Base-by-base conservation (phyloP, 2,113 vertebrate genomes). In the Climacteris rufus region DNA sequence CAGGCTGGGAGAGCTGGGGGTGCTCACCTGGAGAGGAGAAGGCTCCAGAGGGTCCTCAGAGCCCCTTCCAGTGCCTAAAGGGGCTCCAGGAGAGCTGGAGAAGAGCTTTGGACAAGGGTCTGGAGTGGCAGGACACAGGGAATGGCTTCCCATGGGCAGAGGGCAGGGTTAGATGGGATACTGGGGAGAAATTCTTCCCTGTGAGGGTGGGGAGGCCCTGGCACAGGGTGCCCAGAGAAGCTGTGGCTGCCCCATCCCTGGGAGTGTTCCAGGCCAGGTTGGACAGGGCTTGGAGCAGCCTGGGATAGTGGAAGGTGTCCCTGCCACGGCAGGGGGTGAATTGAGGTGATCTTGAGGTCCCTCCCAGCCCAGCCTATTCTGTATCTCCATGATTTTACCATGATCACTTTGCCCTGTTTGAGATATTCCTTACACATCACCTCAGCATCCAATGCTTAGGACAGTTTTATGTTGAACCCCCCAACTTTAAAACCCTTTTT, bases 271-370 rank as follows among this genome's bases (percentile, higher is more conserved):
- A 86, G 37, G 37, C 16, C 44, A 44, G 33, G 45, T 0, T 69
- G 33, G 53, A 44, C 0, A 0, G 45, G 25, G 2, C 27, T 59
- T 50, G 28, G 69, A n/a, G 11, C 60, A 59, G 0, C 28, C 45
- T n/a, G 44, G 52, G 7, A 0, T 2, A 12, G 16, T 52, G 33
- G 19, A 7, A 60, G 24, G 3, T 37, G 50, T 50, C 21, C 9
- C 25, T 56, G 30, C 30, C 12, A 5, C 6, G 28, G 37, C 42
- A 23, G 52, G 23, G 15, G 7, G 2, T 19, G 24, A 45, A 18
- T 52, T 8, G 13, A 8, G 25, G 23, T 35, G 39, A 5, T 2
- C 53, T 52, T 47, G 30, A 31, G 14, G 4, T 49, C 25, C 4
- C 25, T 49, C 37, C 25, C 18, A 23, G 9, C 18, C 12, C 40